These are phyloP conservation scores for Leucophenga montana DNA, from an alignment of 2,888 invertebrate genomes.

Conservation along the genomic window DNA sequence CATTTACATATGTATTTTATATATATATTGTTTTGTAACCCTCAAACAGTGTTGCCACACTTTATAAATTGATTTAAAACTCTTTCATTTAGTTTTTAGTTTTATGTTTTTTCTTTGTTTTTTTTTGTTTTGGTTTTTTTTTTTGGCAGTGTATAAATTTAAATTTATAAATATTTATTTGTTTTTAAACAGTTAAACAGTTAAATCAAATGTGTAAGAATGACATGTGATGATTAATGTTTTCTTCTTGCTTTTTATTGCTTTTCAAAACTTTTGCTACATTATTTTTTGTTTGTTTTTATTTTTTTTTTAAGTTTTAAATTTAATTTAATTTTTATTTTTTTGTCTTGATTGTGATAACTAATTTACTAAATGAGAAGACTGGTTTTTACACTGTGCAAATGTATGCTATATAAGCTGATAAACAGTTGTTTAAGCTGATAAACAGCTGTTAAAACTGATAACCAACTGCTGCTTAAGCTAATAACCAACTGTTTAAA, in stretches of 20 bases:
- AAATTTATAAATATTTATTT: conserved; percentile 24
- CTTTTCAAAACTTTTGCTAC: conserved; percentile 28
- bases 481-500: too few species aligned
- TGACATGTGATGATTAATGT: conserved; percentile 11
- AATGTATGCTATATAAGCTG: too few species aligned
- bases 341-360: conserved; percentile 34
- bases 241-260: conserved; percentile 14
- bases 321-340: conserved; percentile 9
- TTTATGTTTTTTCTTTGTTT: too few species aligned
- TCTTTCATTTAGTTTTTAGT: conserved; percentile 30
- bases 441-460: too few species aligned
- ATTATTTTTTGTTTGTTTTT: conserved; percentile 23
- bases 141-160: conserved; percentile 46
- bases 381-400: too few species aligned
- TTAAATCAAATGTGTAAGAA: conserved; percentile 6
- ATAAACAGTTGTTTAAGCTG: too few species aligned
- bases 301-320: conserved; percentile 41
- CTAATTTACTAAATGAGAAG: conserved; percentile 17
- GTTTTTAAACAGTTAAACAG: conserved; percentile 21
- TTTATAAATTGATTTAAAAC: conserved; percentile 22
- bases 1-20: conserved; percentile 3
- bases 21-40: not conserved
- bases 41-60: conserved; percentile 29
- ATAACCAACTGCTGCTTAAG: too few species aligned
- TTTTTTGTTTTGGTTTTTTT: too few species aligned